Evolutionary conservation across 1,140 invertebrate genomes (phyloP).

Genomic region (Planococcus citri): DNA sequence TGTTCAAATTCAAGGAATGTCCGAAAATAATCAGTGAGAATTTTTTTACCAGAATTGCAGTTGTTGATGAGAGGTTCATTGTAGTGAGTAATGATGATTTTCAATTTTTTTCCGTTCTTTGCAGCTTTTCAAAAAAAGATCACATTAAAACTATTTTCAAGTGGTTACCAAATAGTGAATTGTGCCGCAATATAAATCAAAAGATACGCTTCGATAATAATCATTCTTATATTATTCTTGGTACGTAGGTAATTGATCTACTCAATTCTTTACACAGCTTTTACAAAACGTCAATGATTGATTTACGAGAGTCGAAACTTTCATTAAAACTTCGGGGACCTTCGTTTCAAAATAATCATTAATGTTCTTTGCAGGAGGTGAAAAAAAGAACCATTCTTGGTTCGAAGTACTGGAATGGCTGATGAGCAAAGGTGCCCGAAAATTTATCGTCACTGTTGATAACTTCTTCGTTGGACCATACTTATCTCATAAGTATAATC

Average conservation of each 20-base stretch:
- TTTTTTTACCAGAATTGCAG: too few relatives aligned
- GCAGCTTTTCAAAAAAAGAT: neutral
- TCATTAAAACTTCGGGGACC: too few relatives aligned
- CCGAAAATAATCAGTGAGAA: too few relatives aligned
- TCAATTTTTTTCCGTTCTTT: too few relatives aligned
- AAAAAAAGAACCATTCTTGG: constrained; percentile 23
- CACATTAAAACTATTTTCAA: neutral
- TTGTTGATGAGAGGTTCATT: neutral
- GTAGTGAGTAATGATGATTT: too few relatives aligned
- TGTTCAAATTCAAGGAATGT: neutral
- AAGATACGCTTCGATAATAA: neutral
- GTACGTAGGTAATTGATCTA: neutral
- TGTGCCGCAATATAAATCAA: neutral
- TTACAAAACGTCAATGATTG: too few relatives aligned
- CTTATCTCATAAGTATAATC: neutral
- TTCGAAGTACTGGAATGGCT: constrained; percentile 27
- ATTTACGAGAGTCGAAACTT: too few relatives aligned
- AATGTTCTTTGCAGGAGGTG: neutral
- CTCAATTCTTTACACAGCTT: neutral
- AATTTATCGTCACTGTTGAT: constrained; percentile 23
- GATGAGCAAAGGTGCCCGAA: constrained; percentile 24
- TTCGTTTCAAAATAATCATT: constrained; percentile 8
- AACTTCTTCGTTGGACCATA: constrained; percentile 20
- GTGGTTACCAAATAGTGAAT: neutral
- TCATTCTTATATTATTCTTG: neutral